Evolutionary conservation across 2,797 vertebrate species (phyloP).

Genomic region (Crocodylus rhombifer): DNA sequence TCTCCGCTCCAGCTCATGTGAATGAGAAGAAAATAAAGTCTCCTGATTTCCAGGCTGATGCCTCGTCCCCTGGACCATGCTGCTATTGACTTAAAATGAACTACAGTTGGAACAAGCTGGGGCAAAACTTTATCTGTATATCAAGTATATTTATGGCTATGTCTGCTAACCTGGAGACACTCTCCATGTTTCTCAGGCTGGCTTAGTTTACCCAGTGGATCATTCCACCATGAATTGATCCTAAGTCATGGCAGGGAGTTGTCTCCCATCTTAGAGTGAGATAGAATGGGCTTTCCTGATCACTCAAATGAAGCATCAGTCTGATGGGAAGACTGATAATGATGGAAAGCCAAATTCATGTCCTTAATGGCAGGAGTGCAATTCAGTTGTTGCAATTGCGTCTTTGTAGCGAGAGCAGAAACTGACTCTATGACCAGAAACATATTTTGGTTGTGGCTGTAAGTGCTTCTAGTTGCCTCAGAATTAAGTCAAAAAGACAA

Average conservation of each 20-base stretch:
- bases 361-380: conserved; percentile 31
- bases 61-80: not conserved
- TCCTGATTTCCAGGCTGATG: not conserved
- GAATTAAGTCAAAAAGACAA: not conserved
- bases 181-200: conserved; percentile 6
- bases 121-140: not conserved
- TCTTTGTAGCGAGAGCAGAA: not conserved
- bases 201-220: not conserved
- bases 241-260: conserved; percentile 23
- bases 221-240: conserved; percentile 44
- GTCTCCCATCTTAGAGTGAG: conserved; percentile 42
- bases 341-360: conserved; percentile 45
- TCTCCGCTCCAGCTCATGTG: not conserved
- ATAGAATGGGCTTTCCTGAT: conserved; percentile 35
- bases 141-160: conserved; percentile 13
- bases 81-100: not conserved
- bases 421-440: conserved; percentile 1
- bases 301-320: conserved; percentile 36
- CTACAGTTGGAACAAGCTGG: not conserved
- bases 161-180: conserved; percentile 4
- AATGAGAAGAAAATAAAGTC: not conserved
- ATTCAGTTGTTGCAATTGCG: conserved; percentile 7
- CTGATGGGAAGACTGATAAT: conserved; percentile 39
- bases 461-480: conserved; percentile 7
- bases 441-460: not conserved